phyloP scores from a whole-genome alignment of 1,140 invertebrate genomes.

The Euwallacea fornicatus region DNA sequence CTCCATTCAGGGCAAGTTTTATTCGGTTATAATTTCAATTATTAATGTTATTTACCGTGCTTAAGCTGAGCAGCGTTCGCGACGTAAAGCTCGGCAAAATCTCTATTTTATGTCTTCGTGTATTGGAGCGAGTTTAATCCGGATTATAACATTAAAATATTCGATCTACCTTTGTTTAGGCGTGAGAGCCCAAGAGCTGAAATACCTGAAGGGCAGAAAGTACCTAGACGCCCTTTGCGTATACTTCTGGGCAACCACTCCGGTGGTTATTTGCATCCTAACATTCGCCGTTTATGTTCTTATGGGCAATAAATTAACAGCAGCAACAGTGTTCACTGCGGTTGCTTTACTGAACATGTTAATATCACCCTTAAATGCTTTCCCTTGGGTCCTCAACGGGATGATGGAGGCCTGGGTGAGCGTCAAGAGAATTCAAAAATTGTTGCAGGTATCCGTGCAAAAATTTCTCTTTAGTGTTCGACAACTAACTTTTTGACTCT shows the following conservation, averaged over 20 bases:
- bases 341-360: constrained; percentile 95
- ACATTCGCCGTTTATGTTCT: constrained; percentile 90
- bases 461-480: not conserved
- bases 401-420: constrained; percentile 93
- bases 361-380: constrained; percentile 93
- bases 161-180: constrained; percentile 52
- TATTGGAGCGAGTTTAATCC: constrained; percentile 10
- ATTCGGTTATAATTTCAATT: not conserved
- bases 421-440: constrained; percentile 75
- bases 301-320: constrained; percentile 77
- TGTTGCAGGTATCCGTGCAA: constrained; percentile 63
- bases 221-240: constrained; percentile 99
- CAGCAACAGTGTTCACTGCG: constrained; percentile 91
- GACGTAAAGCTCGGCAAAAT: not conserved
- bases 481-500: constrained; percentile 28
- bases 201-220: constrained; percentile 81
- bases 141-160: constrained; percentile 18
- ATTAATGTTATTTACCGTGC: not conserved
- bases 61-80: not conserved
- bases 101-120: constrained; percentile 1
- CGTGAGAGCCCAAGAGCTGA: constrained; percentile 71
- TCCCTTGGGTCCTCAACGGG: constrained; percentile 98
- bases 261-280: constrained; percentile 88
- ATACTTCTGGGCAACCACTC: constrained; percentile 99
- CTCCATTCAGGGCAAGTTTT: not conserved